phyloP scores from a whole-genome alignment of 2,113 vertebrate species.

The Oenanthe oenanthe region DNA sequence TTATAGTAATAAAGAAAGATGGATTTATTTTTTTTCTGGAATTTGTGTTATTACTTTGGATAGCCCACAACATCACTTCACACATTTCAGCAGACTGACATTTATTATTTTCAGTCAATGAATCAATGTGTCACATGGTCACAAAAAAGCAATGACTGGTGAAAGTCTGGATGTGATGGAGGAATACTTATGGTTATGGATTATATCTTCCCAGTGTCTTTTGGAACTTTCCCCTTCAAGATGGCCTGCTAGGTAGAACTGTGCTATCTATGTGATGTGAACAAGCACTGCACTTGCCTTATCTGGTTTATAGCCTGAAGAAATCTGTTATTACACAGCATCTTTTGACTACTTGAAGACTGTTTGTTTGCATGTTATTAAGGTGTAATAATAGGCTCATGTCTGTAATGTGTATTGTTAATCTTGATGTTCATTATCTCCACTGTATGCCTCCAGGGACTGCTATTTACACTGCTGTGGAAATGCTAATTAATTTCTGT shows the following conservation, averaged over 20 bases:
- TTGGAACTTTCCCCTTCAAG: neutral
- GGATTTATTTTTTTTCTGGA: neutral
- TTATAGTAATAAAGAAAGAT: conserved; percentile 18
- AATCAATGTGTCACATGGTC: neutral
- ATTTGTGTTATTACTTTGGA: neutral
- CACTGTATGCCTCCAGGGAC: neutral
- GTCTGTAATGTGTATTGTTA: neutral
- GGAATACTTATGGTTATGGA: neutral
- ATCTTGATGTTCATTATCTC: conserved; percentile 42
- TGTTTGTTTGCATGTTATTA: conserved; percentile 1
- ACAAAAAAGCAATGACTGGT: neutral
- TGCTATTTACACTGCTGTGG: neutral
- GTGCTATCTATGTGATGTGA: neutral
- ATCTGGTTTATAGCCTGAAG: neutral
- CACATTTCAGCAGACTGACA: neutral
- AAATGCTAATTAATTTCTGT: conserved; percentile 65
- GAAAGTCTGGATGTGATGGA: neutral
- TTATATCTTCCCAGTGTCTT: neutral
- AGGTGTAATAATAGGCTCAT: neutral
- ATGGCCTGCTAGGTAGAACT: neutral
- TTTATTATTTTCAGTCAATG: neutral
- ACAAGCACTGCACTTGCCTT: neutral
- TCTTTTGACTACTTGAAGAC: neutral
- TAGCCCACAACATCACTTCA: neutral
- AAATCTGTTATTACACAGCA: neutral